A percentile compares a stretch with the other conserved stretches of the same genome.
phyloP scores from a whole-genome alignment of 1,140 invertebrate species.

The Manduca sexta region DNA sequence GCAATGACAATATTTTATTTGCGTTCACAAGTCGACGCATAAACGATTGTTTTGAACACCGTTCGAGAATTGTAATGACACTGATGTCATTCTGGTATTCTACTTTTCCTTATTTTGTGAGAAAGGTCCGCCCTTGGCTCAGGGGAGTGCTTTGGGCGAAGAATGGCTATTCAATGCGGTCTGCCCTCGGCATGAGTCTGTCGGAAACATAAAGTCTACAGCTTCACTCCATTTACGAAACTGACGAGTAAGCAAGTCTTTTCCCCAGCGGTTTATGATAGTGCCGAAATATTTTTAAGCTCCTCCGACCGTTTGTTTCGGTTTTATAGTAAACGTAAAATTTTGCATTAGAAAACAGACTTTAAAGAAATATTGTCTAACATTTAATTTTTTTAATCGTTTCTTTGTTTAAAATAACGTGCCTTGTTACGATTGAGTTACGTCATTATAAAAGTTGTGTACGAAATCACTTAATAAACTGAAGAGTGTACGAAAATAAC shows the following conservation, averaged over 20 bases:
- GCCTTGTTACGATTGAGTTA: too few relatives aligned
- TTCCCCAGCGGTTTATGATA: background rate
- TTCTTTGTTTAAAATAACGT: too few relatives aligned
- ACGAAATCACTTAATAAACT: too few relatives aligned
- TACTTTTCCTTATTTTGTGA: slow-evolving; percentile 14
- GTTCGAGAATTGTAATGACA: slow-evolving; percentile 20
- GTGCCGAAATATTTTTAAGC: too few relatives aligned
- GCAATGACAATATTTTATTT: too few relatives aligned
- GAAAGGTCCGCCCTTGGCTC: slow-evolving; percentile 24
- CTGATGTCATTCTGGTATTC: slow-evolving; percentile 17
- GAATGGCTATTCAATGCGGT: slow-evolving; percentile 42
- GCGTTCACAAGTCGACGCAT: too few relatives aligned
- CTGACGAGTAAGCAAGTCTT: slow-evolving; percentile 3
- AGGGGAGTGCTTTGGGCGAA: slow-evolving; percentile 27
- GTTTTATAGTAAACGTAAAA: background rate
- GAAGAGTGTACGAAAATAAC: too few relatives aligned
- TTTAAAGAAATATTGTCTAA: too few relatives aligned
- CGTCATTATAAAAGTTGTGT: too few relatives aligned
- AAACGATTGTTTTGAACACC: background rate
- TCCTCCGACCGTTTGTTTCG: too few relatives aligned
- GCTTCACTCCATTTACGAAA: slow-evolving; percentile 2
- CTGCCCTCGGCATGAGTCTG: slow-evolving; percentile 18
- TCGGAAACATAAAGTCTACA: slow-evolving; percentile 30
- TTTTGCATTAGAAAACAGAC: background rate
- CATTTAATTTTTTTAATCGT: too few relatives aligned